Evolutionary conservation across 2,113 vertebrate genomes (phyloP).

Genomic region (Plecotus auritus): DNA sequence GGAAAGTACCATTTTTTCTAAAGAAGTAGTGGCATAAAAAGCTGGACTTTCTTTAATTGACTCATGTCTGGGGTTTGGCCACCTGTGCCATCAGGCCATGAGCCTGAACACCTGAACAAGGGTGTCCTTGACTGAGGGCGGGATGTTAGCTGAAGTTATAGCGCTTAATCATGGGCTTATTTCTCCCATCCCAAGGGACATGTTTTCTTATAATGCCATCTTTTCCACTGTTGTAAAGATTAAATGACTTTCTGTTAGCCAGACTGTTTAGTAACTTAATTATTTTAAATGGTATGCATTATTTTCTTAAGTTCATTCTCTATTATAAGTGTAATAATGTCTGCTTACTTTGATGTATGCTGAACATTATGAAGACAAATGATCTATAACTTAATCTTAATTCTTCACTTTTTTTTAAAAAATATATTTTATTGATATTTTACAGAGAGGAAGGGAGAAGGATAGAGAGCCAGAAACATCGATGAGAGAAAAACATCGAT

Average conservation of each 20-base stretch:
- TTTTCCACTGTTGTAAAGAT: neutral
- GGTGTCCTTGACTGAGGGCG: accelerated
- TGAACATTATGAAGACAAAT: neutral
- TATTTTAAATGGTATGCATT: neutral
- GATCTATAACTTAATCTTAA: neutral
- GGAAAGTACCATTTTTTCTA: neutral
- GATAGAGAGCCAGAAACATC: too few species aligned
- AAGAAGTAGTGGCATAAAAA: neutral
- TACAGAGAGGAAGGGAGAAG: too few species aligned
- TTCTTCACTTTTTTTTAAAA: neutral
- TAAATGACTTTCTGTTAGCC: neutral
- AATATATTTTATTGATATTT: too few species aligned
- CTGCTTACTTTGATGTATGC: neutral
- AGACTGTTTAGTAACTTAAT: neutral
- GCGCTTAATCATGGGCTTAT: neutral
- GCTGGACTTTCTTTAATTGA: neutral
- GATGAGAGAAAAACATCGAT: too few species aligned
- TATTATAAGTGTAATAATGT: neutral
- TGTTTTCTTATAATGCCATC: neutral
- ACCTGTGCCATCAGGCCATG: neutral
- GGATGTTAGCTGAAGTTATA: neutral
- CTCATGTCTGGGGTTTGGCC: too few species aligned
- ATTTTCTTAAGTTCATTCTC: conserved; percentile 2
- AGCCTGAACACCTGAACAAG: neutral
- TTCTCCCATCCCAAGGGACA: neutral